These are phyloP conservation scores for Mesorhabditis belari DNA, from an alignment of 2,888 invertebrate species.

Conservation along the genomic window DNA sequence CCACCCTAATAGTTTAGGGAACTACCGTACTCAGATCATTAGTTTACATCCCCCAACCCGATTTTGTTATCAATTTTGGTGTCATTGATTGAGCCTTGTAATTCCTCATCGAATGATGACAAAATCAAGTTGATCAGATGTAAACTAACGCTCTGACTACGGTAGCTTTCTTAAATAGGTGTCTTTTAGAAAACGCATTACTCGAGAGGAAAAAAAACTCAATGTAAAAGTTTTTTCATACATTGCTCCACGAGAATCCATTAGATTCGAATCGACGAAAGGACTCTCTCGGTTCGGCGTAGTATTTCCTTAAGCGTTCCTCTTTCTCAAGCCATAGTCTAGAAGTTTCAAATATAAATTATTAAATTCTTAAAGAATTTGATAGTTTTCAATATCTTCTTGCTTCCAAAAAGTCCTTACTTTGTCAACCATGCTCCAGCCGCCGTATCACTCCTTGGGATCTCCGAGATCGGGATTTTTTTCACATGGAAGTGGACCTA, in stretches of 20 bases:
- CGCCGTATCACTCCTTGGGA: constrained; percentile 28
- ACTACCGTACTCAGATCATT: no score
- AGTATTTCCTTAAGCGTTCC: constrained; percentile 32
- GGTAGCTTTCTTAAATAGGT: no score
- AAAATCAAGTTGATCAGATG: no score
- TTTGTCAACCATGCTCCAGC: background rate
- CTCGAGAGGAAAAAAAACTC: no score
- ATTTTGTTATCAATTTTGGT: no score
- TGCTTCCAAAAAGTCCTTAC: background rate
- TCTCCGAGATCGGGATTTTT: constrained; percentile 46
- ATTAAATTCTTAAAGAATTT: background rate
- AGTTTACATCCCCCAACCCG: no score
- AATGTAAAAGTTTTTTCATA: constrained; percentile 10
- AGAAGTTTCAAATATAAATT: constrained; percentile 9
- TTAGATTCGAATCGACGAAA: constrained; percentile 30
- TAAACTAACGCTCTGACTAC: no score
- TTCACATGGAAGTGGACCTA: constrained; percentile 69
- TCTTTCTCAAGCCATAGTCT: constrained; percentile 43
- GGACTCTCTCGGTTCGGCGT: constrained; percentile 31
- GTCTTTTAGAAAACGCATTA: no score
- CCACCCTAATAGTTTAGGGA: no score
- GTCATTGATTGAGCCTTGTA: no score
- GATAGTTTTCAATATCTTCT: background rate
- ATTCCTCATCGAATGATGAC: no score
- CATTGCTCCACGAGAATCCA: constrained; percentile 34